Evolutionary conservation across 2,888 invertebrate genomes (phyloP).

Genomic region (Stenchaetothrips biformis): DNA sequence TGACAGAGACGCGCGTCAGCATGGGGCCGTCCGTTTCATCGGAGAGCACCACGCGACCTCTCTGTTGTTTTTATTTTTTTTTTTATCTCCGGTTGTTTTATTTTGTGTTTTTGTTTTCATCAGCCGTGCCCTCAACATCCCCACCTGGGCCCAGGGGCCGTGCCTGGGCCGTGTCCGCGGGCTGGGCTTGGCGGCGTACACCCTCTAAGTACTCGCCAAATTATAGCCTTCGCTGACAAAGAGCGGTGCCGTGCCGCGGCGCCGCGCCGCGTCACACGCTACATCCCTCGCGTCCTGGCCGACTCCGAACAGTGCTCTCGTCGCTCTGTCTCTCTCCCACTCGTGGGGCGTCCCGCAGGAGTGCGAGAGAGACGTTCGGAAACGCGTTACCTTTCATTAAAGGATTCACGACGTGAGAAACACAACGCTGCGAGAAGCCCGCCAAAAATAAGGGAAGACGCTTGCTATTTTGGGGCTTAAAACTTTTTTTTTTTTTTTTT

Average conservation of each 20-base stretch:
- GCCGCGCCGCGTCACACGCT: background rate
- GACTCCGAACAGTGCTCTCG: background rate
- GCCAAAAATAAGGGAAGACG: too few species aligned
- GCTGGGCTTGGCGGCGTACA: background rate
- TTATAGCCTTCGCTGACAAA: conserved; percentile 16
- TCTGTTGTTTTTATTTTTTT: background rate
- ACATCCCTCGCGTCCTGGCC: background rate
- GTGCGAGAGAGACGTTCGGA: too few species aligned
- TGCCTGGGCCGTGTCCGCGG: background rate
- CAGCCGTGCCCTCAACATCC: background rate
- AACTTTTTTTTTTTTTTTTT: too few species aligned
- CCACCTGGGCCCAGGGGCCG: background rate
- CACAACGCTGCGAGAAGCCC: too few species aligned
- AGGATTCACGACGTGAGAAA: background rate
- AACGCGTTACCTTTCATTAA: conserved; percentile 12
- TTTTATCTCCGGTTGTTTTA: background rate
- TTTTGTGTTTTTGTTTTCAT: background rate
- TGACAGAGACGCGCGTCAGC: too few species aligned
- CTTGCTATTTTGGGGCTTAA: too few species aligned
- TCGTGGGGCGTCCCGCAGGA: background rate
- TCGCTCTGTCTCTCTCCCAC: background rate
- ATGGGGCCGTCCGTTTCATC: too few species aligned
- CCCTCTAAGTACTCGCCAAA: conserved; percentile 16
- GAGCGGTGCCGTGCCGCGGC: background rate
- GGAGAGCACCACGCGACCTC: background rate